Base-by-base conservation (phyloP, 2,113 vertebrate genomes). In the Pluvianellus socialis region DNA sequence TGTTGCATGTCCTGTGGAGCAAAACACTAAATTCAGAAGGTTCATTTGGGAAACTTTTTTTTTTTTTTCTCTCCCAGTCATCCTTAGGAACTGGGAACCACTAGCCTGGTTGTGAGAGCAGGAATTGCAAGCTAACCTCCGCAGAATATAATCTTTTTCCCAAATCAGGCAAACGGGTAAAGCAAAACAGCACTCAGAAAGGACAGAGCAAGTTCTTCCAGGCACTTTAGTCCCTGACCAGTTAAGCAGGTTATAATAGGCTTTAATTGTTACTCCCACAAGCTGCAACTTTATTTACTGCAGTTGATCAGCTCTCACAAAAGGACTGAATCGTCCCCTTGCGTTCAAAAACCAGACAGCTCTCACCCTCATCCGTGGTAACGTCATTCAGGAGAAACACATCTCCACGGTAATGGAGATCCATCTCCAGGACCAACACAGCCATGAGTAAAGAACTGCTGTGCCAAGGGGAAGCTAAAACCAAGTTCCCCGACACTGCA, bases 231-330 rank as follows among this genome's bases (percentile, higher is more conserved):
- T 93, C 81, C 53, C 77, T 66, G 45, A 93, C 94, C 76, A 82
- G 96, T 94, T 94, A 91, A 94, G 81, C 96, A 95, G 87, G 93
- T 96, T 94, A 86, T 95, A 95, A 97, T 86, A 74, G 77, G 38
- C 42, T 96, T 85, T 94, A 94, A 97, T 91, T 92, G 66, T 88
- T 95, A 86, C 92, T 94, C 92, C 88, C 87, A 96, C 81, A 65
- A 90, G 62, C 81, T 92, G 85, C 49, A 88, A 40, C 84, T 94
- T 92, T 94, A 87, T 92, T 94, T 95, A 90, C 87, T 85, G 81
- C 62, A 55, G 70, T 35, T 79, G 81, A 92, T 96, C 58, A 82
- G 77, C 87, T 72, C 61, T 87, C 84, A 89, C 85, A 76, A 82
- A 94, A 93, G 66, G 42, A 58, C 42, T 90, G 77, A 96, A 93